Conservation (phyloP, 2,113 vertebrate genomes). For the Castor canadensis region DNA sequence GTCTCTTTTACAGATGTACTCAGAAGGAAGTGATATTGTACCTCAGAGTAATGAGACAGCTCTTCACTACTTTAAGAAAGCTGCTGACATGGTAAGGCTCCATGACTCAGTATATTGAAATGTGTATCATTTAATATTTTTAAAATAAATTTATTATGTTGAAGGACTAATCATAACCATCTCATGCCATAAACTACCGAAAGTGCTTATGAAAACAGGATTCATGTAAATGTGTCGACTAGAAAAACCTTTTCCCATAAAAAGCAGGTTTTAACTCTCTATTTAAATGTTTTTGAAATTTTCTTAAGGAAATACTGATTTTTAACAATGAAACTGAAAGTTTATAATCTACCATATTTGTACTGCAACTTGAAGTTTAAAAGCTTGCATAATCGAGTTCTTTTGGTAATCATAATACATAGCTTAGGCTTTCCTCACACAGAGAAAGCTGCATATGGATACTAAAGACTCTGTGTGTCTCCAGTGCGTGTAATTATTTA, state of each 20-base stretch:
- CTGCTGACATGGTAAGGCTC: conserved; percentile 94
- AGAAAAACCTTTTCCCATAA: neutral
- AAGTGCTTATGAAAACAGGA: neutral
- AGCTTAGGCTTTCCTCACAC: neutral
- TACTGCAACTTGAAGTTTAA: conserved; percentile 5
- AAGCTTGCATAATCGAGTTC: neutral
- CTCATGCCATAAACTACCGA: neutral
- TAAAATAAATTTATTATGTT: neutral
- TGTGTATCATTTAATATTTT: neutral
- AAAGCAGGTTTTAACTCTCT: neutral
- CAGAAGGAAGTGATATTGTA: conserved; percentile 95
- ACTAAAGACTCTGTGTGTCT: neutral
- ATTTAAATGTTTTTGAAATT: conserved; percentile 36
- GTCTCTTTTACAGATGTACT: conserved; percentile 93
- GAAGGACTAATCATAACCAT: neutral
- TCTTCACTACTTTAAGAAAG: conserved; percentile 97
- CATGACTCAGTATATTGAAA: neutral
- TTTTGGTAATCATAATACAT: neutral
- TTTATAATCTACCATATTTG: neutral
- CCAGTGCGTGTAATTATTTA: neutral
- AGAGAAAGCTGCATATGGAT: neutral
- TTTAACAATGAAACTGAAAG: neutral
- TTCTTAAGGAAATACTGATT: conserved; percentile 30
- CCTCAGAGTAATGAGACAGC: conserved; percentile 98
- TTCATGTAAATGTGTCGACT: conserved; percentile 28